A percentile compares a stretch with the other conserved stretches of the same genome.
Evolutionary conservation across 2,888 invertebrate species (phyloP).

Genomic region (Mythimna vitellina): DNA sequence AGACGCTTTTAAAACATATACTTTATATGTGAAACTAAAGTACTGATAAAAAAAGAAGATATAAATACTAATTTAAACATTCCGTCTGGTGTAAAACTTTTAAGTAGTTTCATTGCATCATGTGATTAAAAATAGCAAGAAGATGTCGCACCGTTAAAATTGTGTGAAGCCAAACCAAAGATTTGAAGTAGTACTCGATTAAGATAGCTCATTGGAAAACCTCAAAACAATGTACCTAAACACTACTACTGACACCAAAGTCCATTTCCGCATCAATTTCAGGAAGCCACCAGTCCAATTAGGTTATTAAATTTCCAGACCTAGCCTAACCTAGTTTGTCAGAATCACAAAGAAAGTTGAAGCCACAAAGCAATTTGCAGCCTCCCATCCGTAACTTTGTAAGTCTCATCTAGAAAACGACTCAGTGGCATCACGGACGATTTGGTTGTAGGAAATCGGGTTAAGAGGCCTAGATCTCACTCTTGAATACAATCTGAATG

Average conservation of each 20-base stretch:
- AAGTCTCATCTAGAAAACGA: slow-evolving; percentile 69
- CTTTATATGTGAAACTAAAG: background rate
- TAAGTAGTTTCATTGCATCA: too few relatives aligned
- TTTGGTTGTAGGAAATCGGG: slow-evolving; percentile 76
- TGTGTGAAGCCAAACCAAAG: too few relatives aligned
- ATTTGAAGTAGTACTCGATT: too few relatives aligned
- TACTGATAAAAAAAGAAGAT: background rate
- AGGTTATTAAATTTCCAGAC: slow-evolving; percentile 64
- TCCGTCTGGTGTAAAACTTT: background rate
- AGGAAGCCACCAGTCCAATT: slow-evolving; percentile 25
- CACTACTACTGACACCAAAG: background rate
- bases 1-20: too few relatives aligned
- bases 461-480: slow-evolving; percentile 67
- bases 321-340: slow-evolving; percentile 70
- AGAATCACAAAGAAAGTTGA: slow-evolving; percentile 75
- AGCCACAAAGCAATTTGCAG: slow-evolving; percentile 76
- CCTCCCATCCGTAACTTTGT: slow-evolving; percentile 75
- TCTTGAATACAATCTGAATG: slow-evolving; percentile 47
- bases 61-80: background rate
- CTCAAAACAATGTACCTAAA: background rate
- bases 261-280: background rate
- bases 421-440: slow-evolving; percentile 70
- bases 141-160: too few relatives aligned
- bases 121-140: too few relatives aligned
- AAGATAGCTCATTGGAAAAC: too few relatives aligned